These are phyloP conservation scores for Strigamia crassipes DNA, from an alignment of 2,888 invertebrate genomes.

Conservation along the genomic window DNA sequence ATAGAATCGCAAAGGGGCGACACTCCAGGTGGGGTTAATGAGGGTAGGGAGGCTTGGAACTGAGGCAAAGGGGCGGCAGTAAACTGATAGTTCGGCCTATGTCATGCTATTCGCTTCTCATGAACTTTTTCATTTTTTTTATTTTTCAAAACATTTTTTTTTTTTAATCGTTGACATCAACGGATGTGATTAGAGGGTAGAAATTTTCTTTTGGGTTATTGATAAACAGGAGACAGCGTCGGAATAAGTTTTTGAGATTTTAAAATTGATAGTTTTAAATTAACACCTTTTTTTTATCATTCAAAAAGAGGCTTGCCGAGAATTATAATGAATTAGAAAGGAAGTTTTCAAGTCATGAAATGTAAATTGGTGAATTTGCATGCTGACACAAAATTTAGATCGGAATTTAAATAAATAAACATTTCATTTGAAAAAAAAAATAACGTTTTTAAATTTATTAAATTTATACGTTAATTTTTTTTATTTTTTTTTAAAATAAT, in stretches of 20 bases:
- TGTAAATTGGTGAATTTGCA: neutral
- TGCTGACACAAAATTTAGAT: neutral
- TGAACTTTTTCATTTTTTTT: neutral
- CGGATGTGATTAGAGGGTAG: neutral
- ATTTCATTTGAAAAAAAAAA: no score
- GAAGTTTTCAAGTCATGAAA: neutral
- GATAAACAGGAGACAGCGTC: neutral
- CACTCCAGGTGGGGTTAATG: slow-evolving; percentile 34
- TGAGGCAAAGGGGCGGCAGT: slow-evolving; percentile 29
- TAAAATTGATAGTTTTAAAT: neutral
- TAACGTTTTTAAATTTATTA: no score
- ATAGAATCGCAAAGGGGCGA: neutral
- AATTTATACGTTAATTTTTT: no score
- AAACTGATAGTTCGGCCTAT: slow-evolving; percentile 11
- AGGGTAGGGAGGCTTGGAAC: slow-evolving; percentile 2
- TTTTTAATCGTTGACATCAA: neutral
- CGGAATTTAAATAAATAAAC: no score
- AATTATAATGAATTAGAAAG: neutral
- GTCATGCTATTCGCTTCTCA: slow-evolving; percentile 31
- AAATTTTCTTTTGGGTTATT: neutral
- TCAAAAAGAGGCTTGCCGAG: neutral
- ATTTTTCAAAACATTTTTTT: neutral
- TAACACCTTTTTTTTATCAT: neutral
- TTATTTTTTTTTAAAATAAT: no score
- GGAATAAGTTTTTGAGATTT: neutral